Percentiles rank a stretch among this genome's conserved stretches.
Conservation (phyloP, 2,113 vertebrate species). For the Lampris incognitus region DNA sequence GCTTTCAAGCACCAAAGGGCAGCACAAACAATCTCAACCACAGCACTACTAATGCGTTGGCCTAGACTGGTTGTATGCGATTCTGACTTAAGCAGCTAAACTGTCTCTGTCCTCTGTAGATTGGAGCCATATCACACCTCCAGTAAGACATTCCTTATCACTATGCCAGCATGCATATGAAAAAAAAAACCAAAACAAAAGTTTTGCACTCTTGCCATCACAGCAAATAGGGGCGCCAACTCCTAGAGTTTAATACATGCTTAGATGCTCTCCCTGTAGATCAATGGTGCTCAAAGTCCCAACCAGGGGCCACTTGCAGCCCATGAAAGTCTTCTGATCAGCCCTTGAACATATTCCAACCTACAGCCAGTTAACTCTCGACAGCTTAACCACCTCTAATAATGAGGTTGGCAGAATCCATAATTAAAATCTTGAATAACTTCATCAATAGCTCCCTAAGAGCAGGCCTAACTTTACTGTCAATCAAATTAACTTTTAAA, state of each 20-base stretch:
- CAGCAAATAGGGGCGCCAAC: conserved; percentile 22
- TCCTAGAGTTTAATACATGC: conserved; percentile 64
- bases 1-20: conserved; percentile 32
- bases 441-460: conserved; percentile 2
- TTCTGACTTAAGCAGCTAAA: conserved; percentile 25
- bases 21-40: conserved; percentile 37
- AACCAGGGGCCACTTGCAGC: conserved; percentile 55
- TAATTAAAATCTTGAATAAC: conserved; percentile 47
- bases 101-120: conserved; percentile 13
- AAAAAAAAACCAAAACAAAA: conserved; percentile 5
- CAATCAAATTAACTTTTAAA: conserved; percentile 13
- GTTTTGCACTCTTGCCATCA: conserved; percentile 53
- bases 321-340: conserved; percentile 54
- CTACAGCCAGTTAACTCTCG: conserved; percentile 17
- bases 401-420: conserved; percentile 1
- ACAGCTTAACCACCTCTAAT: conserved; percentile 16
- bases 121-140: conserved; percentile 39
- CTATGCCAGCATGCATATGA: conserved; percentile 53
- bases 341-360: conserved; percentile 65
- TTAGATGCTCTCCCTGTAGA: conserved; percentile 50
- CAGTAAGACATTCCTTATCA: conserved; percentile 56
- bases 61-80: conserved; percentile 25
- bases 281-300: conserved; percentile 52
- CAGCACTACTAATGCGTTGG: conserved; percentile 22
- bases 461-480: conserved; percentile 1